Evolutionary conservation across 2,797 vertebrate genomes (phyloP).

Genomic region (Gallirallus australis): DNA sequence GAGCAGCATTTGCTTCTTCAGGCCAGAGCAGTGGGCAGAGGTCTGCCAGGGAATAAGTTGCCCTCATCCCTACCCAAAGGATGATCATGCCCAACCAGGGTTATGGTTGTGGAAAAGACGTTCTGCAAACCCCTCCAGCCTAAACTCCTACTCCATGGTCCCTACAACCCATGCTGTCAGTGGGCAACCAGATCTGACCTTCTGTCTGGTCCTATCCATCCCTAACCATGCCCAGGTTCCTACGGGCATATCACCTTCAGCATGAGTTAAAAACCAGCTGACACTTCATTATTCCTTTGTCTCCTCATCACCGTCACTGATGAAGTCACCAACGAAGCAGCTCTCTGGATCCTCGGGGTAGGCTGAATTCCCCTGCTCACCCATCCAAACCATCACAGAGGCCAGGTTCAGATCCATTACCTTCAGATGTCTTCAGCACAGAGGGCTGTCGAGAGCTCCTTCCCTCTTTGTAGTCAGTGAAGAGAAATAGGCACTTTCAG

Average conservation of each 20-base stretch:
- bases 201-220: neutral
- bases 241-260: accelerated
- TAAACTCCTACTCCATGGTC: neutral
- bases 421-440: neutral
- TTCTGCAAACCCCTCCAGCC: neutral
- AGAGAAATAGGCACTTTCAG: slow-evolving; percentile 34
- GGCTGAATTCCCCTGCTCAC: neutral
- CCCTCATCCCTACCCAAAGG: neutral
- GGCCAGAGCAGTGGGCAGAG: neutral
- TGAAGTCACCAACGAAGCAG: neutral
- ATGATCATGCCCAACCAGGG: accelerated
- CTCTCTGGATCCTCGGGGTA: accelerated
- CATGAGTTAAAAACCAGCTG: accelerated
- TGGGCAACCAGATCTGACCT: neutral
- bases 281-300: neutral
- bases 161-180: neutral
- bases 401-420: neutral
- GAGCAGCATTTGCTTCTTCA: neutral
- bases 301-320: neutral
- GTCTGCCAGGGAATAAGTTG: neutral
- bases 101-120: neutral
- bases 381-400: accelerated
- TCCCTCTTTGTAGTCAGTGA: neutral
- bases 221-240: neutral
- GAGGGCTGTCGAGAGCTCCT: neutral